Evolutionary conservation across 2,888 invertebrate genomes (phyloP).

Genomic region (Lasioglossum pauxillum): DNA sequence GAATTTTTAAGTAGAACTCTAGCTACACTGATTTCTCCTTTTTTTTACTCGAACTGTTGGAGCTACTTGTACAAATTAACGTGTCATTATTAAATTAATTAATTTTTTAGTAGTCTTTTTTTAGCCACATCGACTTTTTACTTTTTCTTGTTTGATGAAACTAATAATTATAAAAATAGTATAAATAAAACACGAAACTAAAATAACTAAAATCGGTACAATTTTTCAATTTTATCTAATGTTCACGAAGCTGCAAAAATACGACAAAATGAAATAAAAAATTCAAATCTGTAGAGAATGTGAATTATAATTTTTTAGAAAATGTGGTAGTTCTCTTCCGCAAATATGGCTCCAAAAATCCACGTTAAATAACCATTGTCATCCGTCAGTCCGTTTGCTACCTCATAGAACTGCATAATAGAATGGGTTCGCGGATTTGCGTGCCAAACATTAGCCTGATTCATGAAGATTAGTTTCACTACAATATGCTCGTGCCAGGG

Average conservation of each 20-base stretch:
- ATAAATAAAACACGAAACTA: not conserved
- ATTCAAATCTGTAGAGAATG: not conserved
- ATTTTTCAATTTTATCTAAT: not conserved
- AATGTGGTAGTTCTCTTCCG: not conserved
- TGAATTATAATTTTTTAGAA: not conserved
- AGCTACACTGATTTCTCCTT: not conserved
- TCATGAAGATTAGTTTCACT: not conserved
- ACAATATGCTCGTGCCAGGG: not conserved
- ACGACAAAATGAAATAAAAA: not conserved
- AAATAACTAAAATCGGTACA: not conserved
- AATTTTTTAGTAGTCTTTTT: not conserved
- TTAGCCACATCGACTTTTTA: too few species aligned
- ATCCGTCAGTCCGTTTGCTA: not conserved
- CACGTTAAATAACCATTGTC: not conserved
- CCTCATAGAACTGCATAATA: not conserved
- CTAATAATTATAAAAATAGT: not conserved
- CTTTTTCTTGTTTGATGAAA: not conserved
- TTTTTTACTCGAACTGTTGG: not conserved
- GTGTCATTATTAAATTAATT: not conserved
- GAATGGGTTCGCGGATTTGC: not conserved
- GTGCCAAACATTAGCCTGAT: slow-evolving; percentile 4
- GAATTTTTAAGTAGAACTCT: not conserved
- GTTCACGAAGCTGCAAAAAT: not conserved
- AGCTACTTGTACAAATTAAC: not conserved
- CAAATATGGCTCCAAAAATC: not conserved